Base-by-base conservation (phyloP, 1,140 invertebrate genomes). In the Chymomyza costata region DNA sequence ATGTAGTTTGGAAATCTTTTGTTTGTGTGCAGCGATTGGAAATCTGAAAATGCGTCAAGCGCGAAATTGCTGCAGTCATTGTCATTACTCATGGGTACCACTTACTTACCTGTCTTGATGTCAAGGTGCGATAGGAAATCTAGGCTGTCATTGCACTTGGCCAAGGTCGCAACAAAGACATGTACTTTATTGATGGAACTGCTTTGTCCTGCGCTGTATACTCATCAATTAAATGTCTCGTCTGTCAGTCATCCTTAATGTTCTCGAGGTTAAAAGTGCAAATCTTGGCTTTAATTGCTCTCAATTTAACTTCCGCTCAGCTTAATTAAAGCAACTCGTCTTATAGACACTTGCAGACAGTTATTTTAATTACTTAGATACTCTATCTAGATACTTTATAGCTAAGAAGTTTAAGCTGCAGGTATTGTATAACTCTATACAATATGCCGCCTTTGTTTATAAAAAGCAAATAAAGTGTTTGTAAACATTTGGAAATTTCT, bases 291-390 rank as follows among this genome's bases (percentile, higher is more conserved):
- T 66, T 80, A 78, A 78, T 78, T 78, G 66, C 39, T 55, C 65
- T 80, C 64, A 78, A 78, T 78, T 71, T 71, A 58, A 71, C 73
- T 80, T 78, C 71, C 71, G 73, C 71, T 53, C 67, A 64, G 52
- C 57, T 58, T 80, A 71, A 78, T 78, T 78, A 78, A 52, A 34
- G 16, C 28, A 25, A 46, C 13, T 11, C 13, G 25, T 43, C 14
- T 34, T 66, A 51, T 43, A 21, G 41, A 73, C n/a, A n/a, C n/a
- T n/a, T n/a, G n/a, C n/a, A n/a, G n/a, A n/a, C n/a, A n/a, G n/a
- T n/a, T n/a, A n/a, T n/a, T n/a, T n/a, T n/a, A n/a, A n/a, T n/a
- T n/a, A n/a, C 3, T 8, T 8, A 25, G 21, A 25, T 5, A 25
- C 8, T 25, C 21, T 8, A 25, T 5, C 21, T 25, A 25, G 3